phyloP scores from a whole-genome alignment of 2,797 vertebrate genomes.

The Vespertilio murinus region DNA sequence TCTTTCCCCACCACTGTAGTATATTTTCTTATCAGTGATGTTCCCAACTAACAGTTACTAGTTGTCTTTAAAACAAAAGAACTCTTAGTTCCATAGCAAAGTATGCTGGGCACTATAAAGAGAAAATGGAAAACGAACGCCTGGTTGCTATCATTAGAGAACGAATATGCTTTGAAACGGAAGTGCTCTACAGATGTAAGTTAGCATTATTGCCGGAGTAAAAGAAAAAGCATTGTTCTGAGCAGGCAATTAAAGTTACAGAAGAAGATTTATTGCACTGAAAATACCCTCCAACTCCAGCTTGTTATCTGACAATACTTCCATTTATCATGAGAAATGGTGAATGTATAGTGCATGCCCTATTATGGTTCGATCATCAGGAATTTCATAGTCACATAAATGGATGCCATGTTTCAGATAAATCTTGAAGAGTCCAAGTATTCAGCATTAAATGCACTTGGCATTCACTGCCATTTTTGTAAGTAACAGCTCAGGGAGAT shows the following conservation, averaged over 20 bases:
- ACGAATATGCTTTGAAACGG: conserved; percentile 9
- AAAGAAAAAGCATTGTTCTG: conserved; percentile 57
- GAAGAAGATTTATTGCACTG: conserved; percentile 27
- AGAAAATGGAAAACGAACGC: conserved; percentile 49
- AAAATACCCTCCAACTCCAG: conserved; percentile 44
- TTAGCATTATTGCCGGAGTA: conserved; percentile 33
- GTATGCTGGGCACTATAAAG: not conserved
- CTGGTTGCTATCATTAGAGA: conserved; percentile 44
- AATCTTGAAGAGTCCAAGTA: not conserved
- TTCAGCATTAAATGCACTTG: not conserved
- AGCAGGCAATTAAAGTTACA: conserved; percentile 55
- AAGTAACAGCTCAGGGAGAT: not conserved
- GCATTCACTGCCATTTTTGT: not conserved
- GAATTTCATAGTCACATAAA: not conserved
- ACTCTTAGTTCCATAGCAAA: not conserved
- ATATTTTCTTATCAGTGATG: not conserved
- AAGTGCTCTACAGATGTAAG: conserved; percentile 43
- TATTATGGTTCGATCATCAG: conserved; percentile 5
- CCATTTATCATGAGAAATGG: conserved; percentile 43
- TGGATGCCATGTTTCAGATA: not conserved
- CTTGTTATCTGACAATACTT: conserved; percentile 54
- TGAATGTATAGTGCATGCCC: not conserved
- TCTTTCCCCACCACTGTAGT: too few relatives aligned
- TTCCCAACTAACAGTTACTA: not conserved
- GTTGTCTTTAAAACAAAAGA: not conserved